Evolutionary conservation across 2,113 vertebrate genomes (phyloP).

Genomic region (Myiopsitta monachus): DNA sequence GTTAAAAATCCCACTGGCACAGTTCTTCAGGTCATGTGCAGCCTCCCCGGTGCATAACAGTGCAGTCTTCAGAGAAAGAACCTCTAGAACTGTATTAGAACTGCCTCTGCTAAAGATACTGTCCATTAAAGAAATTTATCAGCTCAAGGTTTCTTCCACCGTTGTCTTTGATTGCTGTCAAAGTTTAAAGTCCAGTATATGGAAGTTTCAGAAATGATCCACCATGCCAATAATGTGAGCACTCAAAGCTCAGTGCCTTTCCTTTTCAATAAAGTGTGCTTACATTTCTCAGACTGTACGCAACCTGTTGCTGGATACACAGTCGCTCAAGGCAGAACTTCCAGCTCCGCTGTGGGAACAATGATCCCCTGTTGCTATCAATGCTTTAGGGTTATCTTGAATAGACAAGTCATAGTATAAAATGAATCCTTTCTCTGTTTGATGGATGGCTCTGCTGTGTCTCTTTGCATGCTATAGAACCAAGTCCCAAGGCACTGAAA

Average conservation of each 20-base stretch:
- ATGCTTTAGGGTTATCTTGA: conserved; percentile 17
- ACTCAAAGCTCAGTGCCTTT: background rate
- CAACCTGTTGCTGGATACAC: background rate
- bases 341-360: background rate
- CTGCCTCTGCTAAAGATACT: background rate
- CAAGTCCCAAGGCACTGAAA: background rate
- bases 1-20: background rate
- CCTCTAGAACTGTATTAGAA: background rate
- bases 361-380: background rate
- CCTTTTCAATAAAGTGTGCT: background rate
- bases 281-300: background rate
- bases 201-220: background rate
- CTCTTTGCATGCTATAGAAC: background rate
- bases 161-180: conserved; percentile 23
- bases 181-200: background rate
- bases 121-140: conserved; percentile 32
- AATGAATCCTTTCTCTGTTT: background rate
- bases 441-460: conserved; percentile 2
- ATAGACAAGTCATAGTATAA: background rate
- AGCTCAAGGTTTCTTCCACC: background rate
- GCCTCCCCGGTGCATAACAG: background rate
- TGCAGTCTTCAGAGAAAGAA: background rate
- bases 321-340: conserved; percentile 38
- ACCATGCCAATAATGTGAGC: background rate
- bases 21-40: background rate